Percentiles rank a stretch among this genome's conserved stretches.
phyloP scores from a whole-genome alignment of 1,140 invertebrate species.

The Carposina sasakii region DNA sequence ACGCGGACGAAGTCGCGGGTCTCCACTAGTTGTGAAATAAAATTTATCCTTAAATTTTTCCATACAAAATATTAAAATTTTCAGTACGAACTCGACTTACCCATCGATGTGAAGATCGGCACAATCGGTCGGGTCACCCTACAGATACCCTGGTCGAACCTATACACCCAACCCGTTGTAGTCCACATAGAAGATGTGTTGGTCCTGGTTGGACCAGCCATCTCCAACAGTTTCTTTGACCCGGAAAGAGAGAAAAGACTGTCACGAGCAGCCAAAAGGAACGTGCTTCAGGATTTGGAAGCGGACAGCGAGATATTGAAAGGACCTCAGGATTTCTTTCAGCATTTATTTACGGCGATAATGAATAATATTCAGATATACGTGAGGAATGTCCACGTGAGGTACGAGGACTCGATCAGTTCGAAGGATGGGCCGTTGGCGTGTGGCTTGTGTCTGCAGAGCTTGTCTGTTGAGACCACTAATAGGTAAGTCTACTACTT shows the following conservation, averaged over 20 bases:
- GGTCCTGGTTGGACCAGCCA: conserved; percentile 82
- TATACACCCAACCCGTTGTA: conserved; percentile 80
- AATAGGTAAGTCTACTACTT: conserved; percentile 76
- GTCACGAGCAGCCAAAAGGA: conserved; percentile 81
- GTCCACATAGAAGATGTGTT: conserved; percentile 85
- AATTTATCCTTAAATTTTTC: no score
- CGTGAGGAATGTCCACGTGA: conserved; percentile 85
- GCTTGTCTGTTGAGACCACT: conserved; percentile 85
- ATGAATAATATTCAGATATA: conserved; percentile 88
- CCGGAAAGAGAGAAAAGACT: conserved; percentile 82
- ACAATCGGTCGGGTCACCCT: conserved; percentile 83
- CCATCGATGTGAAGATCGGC: conserved; percentile 86
- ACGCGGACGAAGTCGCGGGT: no score
- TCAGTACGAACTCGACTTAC: conserved; percentile 85
- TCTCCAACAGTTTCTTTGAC: conserved; percentile 79
- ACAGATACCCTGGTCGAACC: conserved; percentile 84
- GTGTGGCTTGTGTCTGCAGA: conserved; percentile 86
- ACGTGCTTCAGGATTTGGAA: conserved; percentile 70
- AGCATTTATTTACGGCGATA: conserved; percentile 82
- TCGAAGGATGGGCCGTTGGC: conserved; percentile 79
- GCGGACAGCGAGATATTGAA: conserved; percentile 69
- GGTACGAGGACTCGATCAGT: conserved; percentile 85
- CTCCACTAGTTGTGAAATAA: no score
- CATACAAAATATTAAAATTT: conserved; percentile 39
- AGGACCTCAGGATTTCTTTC: conserved; percentile 76